Evolutionary conservation across 1,140 invertebrate species (phyloP), one percentile per base, ranked within the genome.

Genomic region (Atta cephalotes): DNA sequence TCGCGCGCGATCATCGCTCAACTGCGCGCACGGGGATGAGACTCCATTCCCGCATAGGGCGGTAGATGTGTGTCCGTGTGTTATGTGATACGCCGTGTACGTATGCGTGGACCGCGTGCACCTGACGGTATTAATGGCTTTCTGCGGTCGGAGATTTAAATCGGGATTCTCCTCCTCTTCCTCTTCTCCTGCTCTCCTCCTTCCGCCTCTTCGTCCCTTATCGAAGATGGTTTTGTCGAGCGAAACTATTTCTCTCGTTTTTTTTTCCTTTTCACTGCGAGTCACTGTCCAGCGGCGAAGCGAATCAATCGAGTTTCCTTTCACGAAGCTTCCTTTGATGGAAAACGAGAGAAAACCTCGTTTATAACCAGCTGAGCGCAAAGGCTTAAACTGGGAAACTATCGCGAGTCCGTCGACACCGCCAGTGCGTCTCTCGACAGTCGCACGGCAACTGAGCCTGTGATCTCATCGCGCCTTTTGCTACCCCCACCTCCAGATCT

Each of bases 371-470:
- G 39, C 12, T 31, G 49, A 70, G 3, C 60, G 31, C 76, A 51
- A 45, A 74, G 87, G 78, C 78, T 4, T 18, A 14, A 45, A 63
- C 25, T 21, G 28, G 28, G 10, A 35, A 74, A 82, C 31, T 53
- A 16, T 81, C 78, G 60, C 60, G 16, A 70, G 62, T 25, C 28
- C 35, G 63, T 86, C 88, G 16, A 90, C 82, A 86, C 85, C 68
- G 72, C 81, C 66, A 88, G 89, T 92, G 91, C 93, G 92, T 92
- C 91, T 89, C 85, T 94, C 94, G 93, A 95, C 94, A 93, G 93
- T 94, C 94, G 94, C 95, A 93, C 95, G 93, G 92, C 93, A 94
- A 95, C 95, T 95, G 94, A 95, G 91, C 92, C 90, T 92, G 89
- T 91, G 91, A 91, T 93, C 93, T 93, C 93, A 92, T 91, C 92